Evolutionary conservation across 2,888 invertebrate species (phyloP), one percentile per base, ranked within the genome.

Genomic region (Camptogramma bilineatum): DNA sequence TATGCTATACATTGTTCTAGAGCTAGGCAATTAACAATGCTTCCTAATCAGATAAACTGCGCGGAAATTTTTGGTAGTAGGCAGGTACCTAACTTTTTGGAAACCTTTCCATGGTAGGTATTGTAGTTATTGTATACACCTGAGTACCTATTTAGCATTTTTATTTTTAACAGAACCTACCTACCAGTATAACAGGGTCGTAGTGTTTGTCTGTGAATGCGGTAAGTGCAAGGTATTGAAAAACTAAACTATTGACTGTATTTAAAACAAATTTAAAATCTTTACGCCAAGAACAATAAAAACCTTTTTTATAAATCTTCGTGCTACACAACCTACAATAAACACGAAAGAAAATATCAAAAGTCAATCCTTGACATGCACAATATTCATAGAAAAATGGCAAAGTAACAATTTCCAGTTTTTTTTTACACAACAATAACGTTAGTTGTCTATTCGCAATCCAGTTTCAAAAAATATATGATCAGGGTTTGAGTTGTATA

Each of bases 31-130:
- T 76, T 84, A 83, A 85, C 82, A 87, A 83, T 69, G 83, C 88
- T 88, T 91, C 90, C 91, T 87, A 87, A 88, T 88, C 86, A 79
- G 86, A 90, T 88, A 85, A 84, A 46, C 60, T 48, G 7, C 44
- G 44, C 50, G 48, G 51, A 66, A 44, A 63, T 60, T 57, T 53
- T 58, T 34, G n/a, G 52, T 58, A 31, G 42, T 7, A 60, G 47
- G 48, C 48, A 51, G n/a, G n/a, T n/a, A n/a, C n/a, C n/a, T n/a
- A n/a, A n/a, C n/a, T n/a, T 58, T 64, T 61, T 44, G 59, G 51
- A 56, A 19, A 5, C 13, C 28, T 54, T 54, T 4, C 28, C 7
- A 18, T 8, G 47, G 31, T 47, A 17, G 28, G 28, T 28, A 54
- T 24, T 24, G 4, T 53, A 19, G 39, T 0, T 8, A 3, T 28